phyloP scores from a whole-genome alignment of 2,888 invertebrate genomes.

The Drosophila ezoana region DNA sequence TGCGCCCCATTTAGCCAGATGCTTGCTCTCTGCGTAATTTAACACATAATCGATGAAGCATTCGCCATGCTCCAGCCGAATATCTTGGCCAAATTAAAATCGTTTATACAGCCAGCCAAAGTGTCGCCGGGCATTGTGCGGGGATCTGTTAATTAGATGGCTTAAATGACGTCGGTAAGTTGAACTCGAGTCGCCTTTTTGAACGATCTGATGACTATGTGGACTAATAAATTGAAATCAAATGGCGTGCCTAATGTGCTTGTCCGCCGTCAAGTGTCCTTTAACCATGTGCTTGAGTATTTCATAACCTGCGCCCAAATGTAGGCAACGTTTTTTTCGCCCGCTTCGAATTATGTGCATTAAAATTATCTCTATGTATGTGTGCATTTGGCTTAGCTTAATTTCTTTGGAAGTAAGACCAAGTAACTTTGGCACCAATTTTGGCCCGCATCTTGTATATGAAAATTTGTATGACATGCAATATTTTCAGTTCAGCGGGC shows the following conservation, averaged over 20 bases:
- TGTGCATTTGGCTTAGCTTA: too few relatives aligned
- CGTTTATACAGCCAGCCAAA: slow-evolving; percentile 50
- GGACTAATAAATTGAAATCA: slow-evolving; percentile 27
- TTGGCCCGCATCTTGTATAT: too few relatives aligned
- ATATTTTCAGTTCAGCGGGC: too few relatives aligned
- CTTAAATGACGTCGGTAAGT: slow-evolving; percentile 48
- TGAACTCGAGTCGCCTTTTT: slow-evolving; percentile 33
- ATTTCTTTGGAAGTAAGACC: too few relatives aligned
- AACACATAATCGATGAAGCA: slow-evolving; percentile 73
- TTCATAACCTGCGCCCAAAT: slow-evolving; percentile 36
- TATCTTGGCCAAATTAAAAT: slow-evolving; percentile 58
- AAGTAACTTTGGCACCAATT: too few relatives aligned
- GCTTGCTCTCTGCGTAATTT: slow-evolving; percentile 69
- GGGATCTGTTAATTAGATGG: slow-evolving; percentile 66
- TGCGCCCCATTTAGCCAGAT: slow-evolving; percentile 55
- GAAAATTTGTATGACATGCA: too few relatives aligned
- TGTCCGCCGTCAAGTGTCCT: slow-evolving; percentile 15
- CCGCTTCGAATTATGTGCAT: background rate
- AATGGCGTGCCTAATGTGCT: slow-evolving; percentile 38
- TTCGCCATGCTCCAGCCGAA: slow-evolving; percentile 27
- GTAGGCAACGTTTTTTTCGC: slow-evolving; percentile 58
- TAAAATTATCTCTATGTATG: too few relatives aligned
- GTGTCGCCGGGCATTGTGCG: slow-evolving; percentile 29
- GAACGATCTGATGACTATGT: slow-evolving; percentile 15
- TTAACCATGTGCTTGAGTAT: background rate